Evolutionary conservation across 2,888 invertebrate species (phyloP).

Genomic region (Hydropsyche betteni): DNA sequence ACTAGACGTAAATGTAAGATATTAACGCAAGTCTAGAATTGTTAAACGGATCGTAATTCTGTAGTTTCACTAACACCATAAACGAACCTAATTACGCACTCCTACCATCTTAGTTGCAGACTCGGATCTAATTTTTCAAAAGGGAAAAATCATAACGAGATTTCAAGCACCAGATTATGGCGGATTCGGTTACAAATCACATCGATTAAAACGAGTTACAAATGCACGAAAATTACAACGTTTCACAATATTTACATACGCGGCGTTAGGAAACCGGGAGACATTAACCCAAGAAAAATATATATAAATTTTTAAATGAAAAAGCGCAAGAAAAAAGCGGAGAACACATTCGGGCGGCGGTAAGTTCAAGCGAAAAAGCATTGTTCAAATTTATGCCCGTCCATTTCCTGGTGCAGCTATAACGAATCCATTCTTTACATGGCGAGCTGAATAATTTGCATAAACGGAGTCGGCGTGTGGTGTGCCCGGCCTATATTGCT

Average conservation of each 20-base stretch:
- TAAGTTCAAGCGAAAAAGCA: conserved; percentile 33
- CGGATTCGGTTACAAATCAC: no score
- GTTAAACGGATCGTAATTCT: no score
- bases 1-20: no score
- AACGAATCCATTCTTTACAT: conserved; percentile 48
- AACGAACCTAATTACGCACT: no score
- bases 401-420: conserved; percentile 50
- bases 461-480: conserved; percentile 36
- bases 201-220: conserved; percentile 2
- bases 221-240: conserved; percentile 16
- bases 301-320: conserved; percentile 1
- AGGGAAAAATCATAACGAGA: no score
- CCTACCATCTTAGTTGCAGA: no score
- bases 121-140: no score
- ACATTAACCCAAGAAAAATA: conserved; percentile 10
- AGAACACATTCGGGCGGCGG: conserved; percentile 27
- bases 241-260: background rate
- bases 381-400: conserved; percentile 47
- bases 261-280: background rate
- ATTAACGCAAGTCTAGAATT: no score
- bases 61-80: no score
- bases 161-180: no score
- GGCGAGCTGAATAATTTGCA: conserved; percentile 41
- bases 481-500: conserved; percentile 32
- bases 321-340: background rate